These are phyloP conservation scores for Vanessa atalanta DNA, from an alignment of 1,140 invertebrate species.

Conservation along the genomic window DNA sequence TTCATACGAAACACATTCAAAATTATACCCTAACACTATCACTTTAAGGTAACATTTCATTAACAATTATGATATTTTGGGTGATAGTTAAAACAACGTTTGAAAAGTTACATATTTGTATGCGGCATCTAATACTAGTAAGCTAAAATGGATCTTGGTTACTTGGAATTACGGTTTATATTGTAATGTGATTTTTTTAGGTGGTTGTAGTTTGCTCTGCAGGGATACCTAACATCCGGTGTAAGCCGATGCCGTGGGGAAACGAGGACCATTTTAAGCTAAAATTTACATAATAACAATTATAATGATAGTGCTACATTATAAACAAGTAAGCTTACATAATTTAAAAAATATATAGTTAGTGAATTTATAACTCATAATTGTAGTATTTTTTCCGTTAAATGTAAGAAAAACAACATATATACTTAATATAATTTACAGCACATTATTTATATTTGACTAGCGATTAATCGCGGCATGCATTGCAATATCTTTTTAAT, in stretches of 20 bases:
- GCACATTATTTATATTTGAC: no score
- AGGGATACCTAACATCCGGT: slow-evolving; percentile 73
- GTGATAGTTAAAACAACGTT: slow-evolving; percentile 40
- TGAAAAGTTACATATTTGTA: slow-evolving; percentile 45
- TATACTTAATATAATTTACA: no score
- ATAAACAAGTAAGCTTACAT: neutral
- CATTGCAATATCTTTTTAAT: no score
- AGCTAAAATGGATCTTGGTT: slow-evolving; percentile 35
- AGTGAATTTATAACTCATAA: no score
- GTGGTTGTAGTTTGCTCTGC: slow-evolving; percentile 56
- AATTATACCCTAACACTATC: slow-evolving; percentile 24
- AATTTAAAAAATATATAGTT: neutral
- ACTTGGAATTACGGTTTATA: slow-evolving; percentile 30
- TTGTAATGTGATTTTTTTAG: slow-evolving; percentile 23
- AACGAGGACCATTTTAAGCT: slow-evolving; percentile 57
- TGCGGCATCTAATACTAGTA: neutral
- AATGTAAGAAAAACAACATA: no score
- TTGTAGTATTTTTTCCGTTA: neutral
- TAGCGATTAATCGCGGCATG: no score
- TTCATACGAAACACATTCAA: slow-evolving; percentile 10
- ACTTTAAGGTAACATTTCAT: slow-evolving; percentile 14
- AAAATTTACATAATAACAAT: slow-evolving; percentile 52
- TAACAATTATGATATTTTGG: slow-evolving; percentile 21
- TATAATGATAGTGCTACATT: slow-evolving; percentile 41
- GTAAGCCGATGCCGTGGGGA: slow-evolving; percentile 76